Evolutionary conservation across 1,140 invertebrate genomes (phyloP).

Genomic region (fruit fly (Drosophila melanogaster)): Release_6_plus_ISO1_MT NT_033779.5:2161501-2162000

Average conservation of each 20-base stretch:
- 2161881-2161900: background rate
- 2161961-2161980: constrained; percentile 1
- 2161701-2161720: constrained; percentile 49
- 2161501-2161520: constrained; percentile 55
- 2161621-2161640: constrained; percentile 12
- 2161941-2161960: background rate
- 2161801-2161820: constrained; percentile 13
- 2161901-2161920: too few relatives aligned
- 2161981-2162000: background rate
- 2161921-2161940: too few relatives aligned
- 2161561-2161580: constrained; percentile 34
- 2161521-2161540: constrained; percentile 46
- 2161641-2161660: constrained; percentile 4
- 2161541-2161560: constrained; percentile 45
- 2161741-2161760: constrained; percentile 38
- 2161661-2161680: constrained; percentile 10
- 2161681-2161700: constrained; percentile 44
- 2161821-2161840: constrained; percentile 7
- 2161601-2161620: constrained; percentile 30
- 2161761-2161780: constrained; percentile 38
- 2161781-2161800: constrained; percentile 15
- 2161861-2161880: background rate
- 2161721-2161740: constrained; percentile 55
- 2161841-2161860: background rate
- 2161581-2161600: constrained; percentile 21